A percentile compares a stretch with the other conserved stretches of the same genome.
Evolutionary conservation across 1,140 invertebrate genomes (phyloP).

Genomic region (Aphaenogaster rudis): DNA sequence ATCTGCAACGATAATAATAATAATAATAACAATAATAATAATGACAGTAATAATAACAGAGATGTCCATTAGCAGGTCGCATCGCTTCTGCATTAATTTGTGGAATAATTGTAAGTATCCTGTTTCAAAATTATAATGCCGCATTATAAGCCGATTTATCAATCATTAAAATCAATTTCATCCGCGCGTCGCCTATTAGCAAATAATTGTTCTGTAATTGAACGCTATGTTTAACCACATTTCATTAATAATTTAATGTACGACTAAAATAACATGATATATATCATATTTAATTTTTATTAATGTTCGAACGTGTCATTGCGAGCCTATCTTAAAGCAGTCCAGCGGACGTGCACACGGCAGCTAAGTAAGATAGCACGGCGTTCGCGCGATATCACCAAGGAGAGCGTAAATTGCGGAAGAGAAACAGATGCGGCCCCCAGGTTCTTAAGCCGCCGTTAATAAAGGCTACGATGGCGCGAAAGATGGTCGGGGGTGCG

Average conservation of each 20-base stretch:
- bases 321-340: neutral
- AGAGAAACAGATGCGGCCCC: constrained; percentile 58
- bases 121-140: constrained; percentile 60
- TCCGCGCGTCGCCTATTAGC: constrained; percentile 36
- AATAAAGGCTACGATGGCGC: constrained; percentile 53
- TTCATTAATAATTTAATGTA: constrained; percentile 49
- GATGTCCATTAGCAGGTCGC: constrained; percentile 44
- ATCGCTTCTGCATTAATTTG: constrained; percentile 49
- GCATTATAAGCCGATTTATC: constrained; percentile 61
- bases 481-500: neutral
- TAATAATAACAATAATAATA: neutral
- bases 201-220: constrained; percentile 61
- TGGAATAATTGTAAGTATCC: constrained; percentile 45
- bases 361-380: neutral
- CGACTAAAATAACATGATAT: constrained; percentile 11
- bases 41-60: constrained; percentile 30
- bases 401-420: constrained; percentile 62
- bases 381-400: constrained; percentile 27
- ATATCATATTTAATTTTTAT: constrained; percentile 43
- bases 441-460: constrained; percentile 59
- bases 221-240: constrained; percentile 35
- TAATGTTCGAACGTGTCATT: neutral
- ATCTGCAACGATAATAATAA: neutral
- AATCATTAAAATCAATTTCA: constrained; percentile 67
- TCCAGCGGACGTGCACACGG: neutral